These are phyloP conservation scores for Narcine bancroftii DNA, from an alignment of 2,113 vertebrate species.

Conservation along the genomic window DNA sequence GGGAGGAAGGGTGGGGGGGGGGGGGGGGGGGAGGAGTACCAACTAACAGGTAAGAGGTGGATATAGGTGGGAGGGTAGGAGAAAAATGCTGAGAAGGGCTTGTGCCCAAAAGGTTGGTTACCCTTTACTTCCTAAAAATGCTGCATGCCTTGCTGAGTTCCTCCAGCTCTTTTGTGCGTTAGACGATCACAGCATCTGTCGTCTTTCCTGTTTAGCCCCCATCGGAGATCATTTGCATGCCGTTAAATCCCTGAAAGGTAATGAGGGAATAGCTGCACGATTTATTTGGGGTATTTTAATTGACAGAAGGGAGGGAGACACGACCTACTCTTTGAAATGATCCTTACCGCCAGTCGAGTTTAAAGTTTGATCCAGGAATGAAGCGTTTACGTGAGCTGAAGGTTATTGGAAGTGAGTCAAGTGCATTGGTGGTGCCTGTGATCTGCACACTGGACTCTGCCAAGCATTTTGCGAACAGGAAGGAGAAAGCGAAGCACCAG, in stretches of 20 bases:
- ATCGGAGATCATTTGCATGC: too few relatives aligned
- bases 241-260: neutral
- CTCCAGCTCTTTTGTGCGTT: too few relatives aligned
- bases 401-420: constrained; percentile 19
- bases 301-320: neutral
- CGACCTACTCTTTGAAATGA: neutral
- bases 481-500: neutral
- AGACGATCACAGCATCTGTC: too few relatives aligned
- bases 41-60: too few relatives aligned
- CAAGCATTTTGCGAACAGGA: constrained; percentile 15
- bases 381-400: neutral
- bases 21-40: too few relatives aligned
- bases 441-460: neutral
- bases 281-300: neutral
- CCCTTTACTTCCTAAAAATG: too few relatives aligned
- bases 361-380: neutral
- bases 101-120: too few relatives aligned
- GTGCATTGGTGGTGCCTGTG: neutral
- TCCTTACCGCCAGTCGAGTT: neutral
- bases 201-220: too few relatives aligned
- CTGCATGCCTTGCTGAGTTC: too few relatives aligned
- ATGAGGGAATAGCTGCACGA: neutral
- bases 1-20: too few relatives aligned
- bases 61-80: too few relatives aligned
- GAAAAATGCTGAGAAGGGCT: too few relatives aligned